Base-by-base conservation (phyloP, 2,797 vertebrate species). In the Alosa sapidissima region DNA sequence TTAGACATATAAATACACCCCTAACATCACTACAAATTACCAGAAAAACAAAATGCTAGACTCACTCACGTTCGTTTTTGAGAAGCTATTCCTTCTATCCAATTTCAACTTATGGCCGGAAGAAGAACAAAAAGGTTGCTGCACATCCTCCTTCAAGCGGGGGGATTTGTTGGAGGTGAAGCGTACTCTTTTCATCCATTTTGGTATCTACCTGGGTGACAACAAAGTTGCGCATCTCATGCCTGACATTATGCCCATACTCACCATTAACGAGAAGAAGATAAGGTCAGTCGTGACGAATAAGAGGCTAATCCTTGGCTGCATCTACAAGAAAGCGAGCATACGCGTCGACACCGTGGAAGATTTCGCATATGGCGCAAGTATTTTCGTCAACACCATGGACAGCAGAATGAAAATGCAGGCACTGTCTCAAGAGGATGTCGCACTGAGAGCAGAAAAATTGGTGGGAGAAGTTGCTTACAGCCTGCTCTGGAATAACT, bases 401-500 rank as follows among this genome's bases (percentile, higher is more conserved):
- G 97, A 99, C 58, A 47, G 84, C 54, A 83, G 87, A 60, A 89
- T 93, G 83, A 88, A 91, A 86, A 92, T 83, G 36, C 91, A 89
- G 28, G 93, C 96, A 8, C 89, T 97, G 51, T 41, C 89, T 21
- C 94, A 91, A 8, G 97, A 97, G 82, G 95, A 96, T 16, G 96
- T 96, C 11, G 97, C 97, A 0, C 88, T 62, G 36, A 94, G 97
- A 87, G 98, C 98, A 0, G 97, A 99, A 89, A 93, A 92, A 75
- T 94, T 95, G 24, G 87, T 97, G 81, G 97, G 98, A 3, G 28
- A 88, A 0, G 93, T 95, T 1, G 91, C 94, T 0, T 98, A 99
- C 93, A 99, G 98, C 88, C 93, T 99, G 49, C 94, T 99, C 81
- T 99, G 98, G 98, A 97, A 97, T 92, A 99, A 99, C 93, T 99